Conservation (phyloP, 2,113 vertebrate genomes). For the Blennius ocellaris region DNA sequence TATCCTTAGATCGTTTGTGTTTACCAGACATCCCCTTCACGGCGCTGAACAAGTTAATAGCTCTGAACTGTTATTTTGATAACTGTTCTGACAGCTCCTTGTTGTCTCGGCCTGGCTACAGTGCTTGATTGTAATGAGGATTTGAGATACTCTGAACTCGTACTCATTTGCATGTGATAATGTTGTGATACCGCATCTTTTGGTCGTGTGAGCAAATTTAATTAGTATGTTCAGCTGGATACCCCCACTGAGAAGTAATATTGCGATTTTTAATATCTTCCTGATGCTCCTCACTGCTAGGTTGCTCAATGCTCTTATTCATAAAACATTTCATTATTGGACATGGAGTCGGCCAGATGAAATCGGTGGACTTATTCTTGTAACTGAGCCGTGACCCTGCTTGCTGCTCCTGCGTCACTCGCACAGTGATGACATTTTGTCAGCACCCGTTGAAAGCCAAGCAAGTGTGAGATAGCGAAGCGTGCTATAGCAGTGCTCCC, state of each 20-base stretch:
- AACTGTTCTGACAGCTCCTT: not conserved
- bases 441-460: slow-evolving; percentile 21
- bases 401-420: slow-evolving; percentile 16
- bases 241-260: not conserved
- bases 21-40: not conserved
- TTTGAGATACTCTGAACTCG: not conserved
- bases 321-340: not conserved
- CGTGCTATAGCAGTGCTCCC: slow-evolving; percentile 5
- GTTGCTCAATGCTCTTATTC: not conserved
- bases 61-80: not conserved
- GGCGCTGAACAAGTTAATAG: not conserved
- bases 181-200: not conserved
- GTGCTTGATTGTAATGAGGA: not conserved
- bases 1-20: not conserved
- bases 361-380: slow-evolving; percentile 5
- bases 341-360: slow-evolving; percentile 1
- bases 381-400: slow-evolving; percentile 11
- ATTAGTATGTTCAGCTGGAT: not conserved
- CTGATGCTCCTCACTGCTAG: not conserved
- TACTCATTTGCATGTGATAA: not conserved
- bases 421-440: slow-evolving; percentile 30
- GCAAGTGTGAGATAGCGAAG: slow-evolving; percentile 4
- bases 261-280: not conserved
- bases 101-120: not conserved
- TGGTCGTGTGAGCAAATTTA: not conserved